Evolutionary conservation across 2,888 invertebrate genomes (phyloP).

Genomic region (Cheilosia pagana): DNA sequence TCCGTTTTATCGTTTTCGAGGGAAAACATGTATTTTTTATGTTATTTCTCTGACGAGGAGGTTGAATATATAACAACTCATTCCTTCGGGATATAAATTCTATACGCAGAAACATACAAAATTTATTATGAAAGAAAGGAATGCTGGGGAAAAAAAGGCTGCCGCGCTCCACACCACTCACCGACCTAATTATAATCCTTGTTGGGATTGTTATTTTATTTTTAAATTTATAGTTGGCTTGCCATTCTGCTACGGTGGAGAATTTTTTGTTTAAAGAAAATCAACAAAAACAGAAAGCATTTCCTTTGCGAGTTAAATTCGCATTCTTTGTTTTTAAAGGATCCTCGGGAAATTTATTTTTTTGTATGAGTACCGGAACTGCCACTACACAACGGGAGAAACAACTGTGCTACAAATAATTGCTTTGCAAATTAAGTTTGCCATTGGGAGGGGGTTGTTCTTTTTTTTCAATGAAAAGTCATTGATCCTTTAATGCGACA

Average conservation of each 20-base stretch:
- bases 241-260: slow-evolving; percentile 58
- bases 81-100: slow-evolving; percentile 65
- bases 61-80: slow-evolving; percentile 22
- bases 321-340: slow-evolving; percentile 31
- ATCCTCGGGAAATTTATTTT: slow-evolving; percentile 34
- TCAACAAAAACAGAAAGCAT: slow-evolving; percentile 30
- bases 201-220: slow-evolving; percentile 23
- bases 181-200: slow-evolving; percentile 58
- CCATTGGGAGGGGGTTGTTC: not conserved
- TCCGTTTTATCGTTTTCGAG: not conserved
- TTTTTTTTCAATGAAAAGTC: slow-evolving; percentile 25
- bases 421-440: slow-evolving; percentile 40
- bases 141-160: slow-evolving; percentile 12
- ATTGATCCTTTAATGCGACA: slow-evolving; percentile 52
- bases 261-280: slow-evolving; percentile 54
- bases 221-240: slow-evolving; percentile 62
- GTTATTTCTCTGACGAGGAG: not conserved
- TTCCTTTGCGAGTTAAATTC: slow-evolving; percentile 37
- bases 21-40: not conserved
- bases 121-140: slow-evolving; percentile 38
- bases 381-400: not conserved
- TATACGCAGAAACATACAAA: slow-evolving; percentile 51
- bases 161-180: slow-evolving; percentile 3
- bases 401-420: slow-evolving; percentile 40
- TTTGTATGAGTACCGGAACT: slow-evolving; percentile 22